These are phyloP conservation scores for Meloidogyne chitwoodi DNA, from an alignment of 1,140 invertebrate genomes.

Conservation along the genomic window DNA sequence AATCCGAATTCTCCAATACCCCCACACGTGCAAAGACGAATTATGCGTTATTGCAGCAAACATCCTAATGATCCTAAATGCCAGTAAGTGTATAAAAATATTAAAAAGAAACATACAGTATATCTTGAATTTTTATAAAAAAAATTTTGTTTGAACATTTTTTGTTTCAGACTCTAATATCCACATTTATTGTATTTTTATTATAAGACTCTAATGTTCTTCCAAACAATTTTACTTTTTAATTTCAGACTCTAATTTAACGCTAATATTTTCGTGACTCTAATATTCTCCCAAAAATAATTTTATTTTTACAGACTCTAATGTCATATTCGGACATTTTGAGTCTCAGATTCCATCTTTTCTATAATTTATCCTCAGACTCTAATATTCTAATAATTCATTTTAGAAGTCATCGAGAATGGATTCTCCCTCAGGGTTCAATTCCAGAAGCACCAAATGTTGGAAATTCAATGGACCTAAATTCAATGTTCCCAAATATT, in stretches of 20 bases:
- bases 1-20: conserved; percentile 5
- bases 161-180: too few relatives aligned
- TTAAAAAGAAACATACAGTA: too few relatives aligned
- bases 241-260: too few relatives aligned
- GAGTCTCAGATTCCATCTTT: background rate
- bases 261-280: too few relatives aligned
- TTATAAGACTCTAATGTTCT: too few relatives aligned
- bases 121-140: too few relatives aligned
- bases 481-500: conserved; percentile 13
- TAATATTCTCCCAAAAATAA: too few relatives aligned
- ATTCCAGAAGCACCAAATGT: background rate
- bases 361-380: too few relatives aligned
- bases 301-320: too few relatives aligned
- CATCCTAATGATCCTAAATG: background rate
- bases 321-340: background rate
- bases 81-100: background rate
- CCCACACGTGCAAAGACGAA: background rate
- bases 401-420: background rate
- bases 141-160: too few relatives aligned
- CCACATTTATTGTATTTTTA: too few relatives aligned
- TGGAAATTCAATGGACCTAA: background rate
- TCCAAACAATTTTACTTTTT: too few relatives aligned
- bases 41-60: background rate
- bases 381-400: background rate
- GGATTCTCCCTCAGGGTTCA: background rate